phyloP scores from a whole-genome alignment of 2,888 invertebrate genomes.

The Aquatica leii region DNA sequence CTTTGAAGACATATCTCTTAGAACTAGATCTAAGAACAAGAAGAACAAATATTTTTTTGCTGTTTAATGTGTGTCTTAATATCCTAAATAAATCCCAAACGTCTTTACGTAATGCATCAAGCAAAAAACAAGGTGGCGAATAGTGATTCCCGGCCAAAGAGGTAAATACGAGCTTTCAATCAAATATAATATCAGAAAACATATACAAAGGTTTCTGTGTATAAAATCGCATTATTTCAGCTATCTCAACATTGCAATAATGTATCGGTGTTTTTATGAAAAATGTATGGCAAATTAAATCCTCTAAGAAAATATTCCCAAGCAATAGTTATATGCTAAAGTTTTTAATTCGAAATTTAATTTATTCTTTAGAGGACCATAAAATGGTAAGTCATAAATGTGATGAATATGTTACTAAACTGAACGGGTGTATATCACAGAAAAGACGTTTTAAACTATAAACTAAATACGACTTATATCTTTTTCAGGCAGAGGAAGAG shows the following conservation, averaged over 20 bases:
- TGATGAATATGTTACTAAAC: too few relatives aligned
- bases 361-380: constrained; percentile 29
- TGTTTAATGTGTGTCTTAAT: neutral
- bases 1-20: too few relatives aligned
- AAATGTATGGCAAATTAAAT: constrained; percentile 29
- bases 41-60: neutral
- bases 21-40: too few relatives aligned
- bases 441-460: too few relatives aligned
- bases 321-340: constrained; percentile 34
- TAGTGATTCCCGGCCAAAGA: neutral
- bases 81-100: neutral
- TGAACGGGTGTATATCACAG: too few relatives aligned
- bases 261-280: constrained; percentile 8
- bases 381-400: too few relatives aligned
- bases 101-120: too few relatives aligned
- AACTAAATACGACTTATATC: too few relatives aligned
- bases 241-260: neutral
- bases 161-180: neutral
- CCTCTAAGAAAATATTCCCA: constrained; percentile 30
- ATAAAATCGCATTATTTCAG: neutral
- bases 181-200: neutral
- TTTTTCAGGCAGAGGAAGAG: too few relatives aligned
- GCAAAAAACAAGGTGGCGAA: too few relatives aligned
- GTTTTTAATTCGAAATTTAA: constrained; percentile 38
- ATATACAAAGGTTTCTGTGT: neutral